These are phyloP conservation scores for Bellardia bayeri DNA, from an alignment of 2,888 invertebrate genomes.

Conservation along the genomic window DNA sequence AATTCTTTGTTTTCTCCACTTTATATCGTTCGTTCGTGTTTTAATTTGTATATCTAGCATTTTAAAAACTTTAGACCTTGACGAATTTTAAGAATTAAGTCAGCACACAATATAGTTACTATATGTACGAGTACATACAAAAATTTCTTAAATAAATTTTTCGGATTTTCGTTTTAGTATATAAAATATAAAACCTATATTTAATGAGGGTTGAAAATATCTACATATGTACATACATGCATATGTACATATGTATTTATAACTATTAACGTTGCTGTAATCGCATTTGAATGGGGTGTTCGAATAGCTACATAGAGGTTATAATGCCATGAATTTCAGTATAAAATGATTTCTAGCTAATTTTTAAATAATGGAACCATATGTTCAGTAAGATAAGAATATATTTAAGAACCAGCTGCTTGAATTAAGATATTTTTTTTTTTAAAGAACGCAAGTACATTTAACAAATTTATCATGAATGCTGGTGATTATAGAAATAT, in stretches of 20 bases:
- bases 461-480: too few relatives aligned
- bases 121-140: neutral
- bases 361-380: neutral
- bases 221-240: neutral
- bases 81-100: conserved; percentile 41
- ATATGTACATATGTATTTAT: neutral
- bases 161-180: conserved; percentile 5
- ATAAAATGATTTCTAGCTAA: neutral
- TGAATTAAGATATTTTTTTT: too few relatives aligned
- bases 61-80: conserved; percentile 67
- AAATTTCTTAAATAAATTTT: conserved; percentile 7
- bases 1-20: conserved; percentile 5
- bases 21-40: conserved; percentile 48
- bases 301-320: neutral
- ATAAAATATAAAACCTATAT: neutral
- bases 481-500: too few relatives aligned
- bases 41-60: conserved; percentile 57
- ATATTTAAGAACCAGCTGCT: too few relatives aligned
- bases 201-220: conserved; percentile 24
- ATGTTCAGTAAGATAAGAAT: neutral
- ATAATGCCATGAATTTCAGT: neutral
- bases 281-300: conserved; percentile 16
- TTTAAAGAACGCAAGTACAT: too few relatives aligned
- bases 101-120: neutral
- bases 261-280: neutral